Base-by-base conservation (phyloP, 2,888 invertebrate species). In the Alcis repandata region DNA sequence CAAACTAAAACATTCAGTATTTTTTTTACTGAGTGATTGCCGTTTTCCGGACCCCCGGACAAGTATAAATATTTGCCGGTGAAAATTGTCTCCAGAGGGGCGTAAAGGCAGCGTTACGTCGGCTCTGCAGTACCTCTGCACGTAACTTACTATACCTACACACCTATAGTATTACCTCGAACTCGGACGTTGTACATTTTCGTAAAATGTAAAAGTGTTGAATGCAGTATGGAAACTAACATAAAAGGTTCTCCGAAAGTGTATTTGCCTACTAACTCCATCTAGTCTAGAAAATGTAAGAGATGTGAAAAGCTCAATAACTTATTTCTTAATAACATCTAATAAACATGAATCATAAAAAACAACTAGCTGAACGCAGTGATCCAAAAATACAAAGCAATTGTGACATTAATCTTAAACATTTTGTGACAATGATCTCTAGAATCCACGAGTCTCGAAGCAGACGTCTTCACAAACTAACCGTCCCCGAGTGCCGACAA, bases 41-140 rank as follows among this genome's bases (percentile, higher is more conserved):
- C 41, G 9, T 43, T 49, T 46, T 60, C 41, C 60, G 46, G 13
- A 13, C 46, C 13, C 13, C 22, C 27, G 17, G 38, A 20, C 32
- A 32, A 45, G 54, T 22, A 33, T 41, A 54, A 48, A 48, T 48
- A 61, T 54, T 61, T 54, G 54, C 48, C 38, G 49, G 53, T 63
- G 33, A 60, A 68, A 69, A 51, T 58, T 36, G 53, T 63, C 48
- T 59, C 51, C 48, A 60, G 22, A 56, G 36, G 32, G 61, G 56
- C 63, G 67, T 61, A 52, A 64, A 22, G 46, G 9, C 56, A 57
- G 66, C 57, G 62, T 22, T 13, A 52, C 53, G 27, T 13, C 4
- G 60, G 51, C 22, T 27, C 27, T 27, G 27, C 27, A 27, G 3
- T 6, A 27, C 27, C 27, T 49, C 36, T 19, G 59, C 57, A 58